Evolutionary conservation across 2,113 vertebrate genomes (phyloP), one percentile per base, ranked within the genome.

Genomic region (Leptobrachium leishanense): DNA sequence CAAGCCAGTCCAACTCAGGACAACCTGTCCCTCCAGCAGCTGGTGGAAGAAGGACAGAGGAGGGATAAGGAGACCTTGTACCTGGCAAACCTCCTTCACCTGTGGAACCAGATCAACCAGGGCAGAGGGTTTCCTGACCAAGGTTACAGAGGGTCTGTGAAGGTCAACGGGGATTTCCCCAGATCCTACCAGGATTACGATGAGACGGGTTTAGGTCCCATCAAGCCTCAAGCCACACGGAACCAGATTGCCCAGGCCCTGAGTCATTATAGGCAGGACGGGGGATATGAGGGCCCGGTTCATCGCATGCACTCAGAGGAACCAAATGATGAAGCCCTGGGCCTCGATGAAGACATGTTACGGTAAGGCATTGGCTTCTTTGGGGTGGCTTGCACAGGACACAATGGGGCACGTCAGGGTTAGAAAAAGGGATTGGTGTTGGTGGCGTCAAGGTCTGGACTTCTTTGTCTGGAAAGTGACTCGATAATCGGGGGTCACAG

Each of bases 31-130:
- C 84, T 94, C 10, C 92, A 92, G 85, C 90, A 80, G 71, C 80
- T 94, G 86, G 84, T 91, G 81, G 92, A 94, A 82, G 92, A 86
- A 44, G 89, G 92, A 46, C 89, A 92, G 84, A 87, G 89, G 68
- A 84, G 86, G 74, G 91, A 93, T 64, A 88, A 90, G 74, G 88
- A 90, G 53, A 75, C 89, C 73, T 87, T 87, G 1, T 93, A 92
- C 73, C 75, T 94, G 82, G 85, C 88, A 0, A 84, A 88, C 54
- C 44, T 95, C 86, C 86, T 94, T 62, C 90, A 87, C 76, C 87
- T 94, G 10, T 89, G 81, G 84, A 76, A 79, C 90, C 79, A 90
- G 73, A 2, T 88, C 2, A 80, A 76, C 57, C 79, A 91, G 31
- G 88, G 85, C 2, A 83, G 90, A 43, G 77, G 46, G 15, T 75